Conservation (phyloP, 2,888 invertebrate genomes). For the Hetaerina titia region DNA sequence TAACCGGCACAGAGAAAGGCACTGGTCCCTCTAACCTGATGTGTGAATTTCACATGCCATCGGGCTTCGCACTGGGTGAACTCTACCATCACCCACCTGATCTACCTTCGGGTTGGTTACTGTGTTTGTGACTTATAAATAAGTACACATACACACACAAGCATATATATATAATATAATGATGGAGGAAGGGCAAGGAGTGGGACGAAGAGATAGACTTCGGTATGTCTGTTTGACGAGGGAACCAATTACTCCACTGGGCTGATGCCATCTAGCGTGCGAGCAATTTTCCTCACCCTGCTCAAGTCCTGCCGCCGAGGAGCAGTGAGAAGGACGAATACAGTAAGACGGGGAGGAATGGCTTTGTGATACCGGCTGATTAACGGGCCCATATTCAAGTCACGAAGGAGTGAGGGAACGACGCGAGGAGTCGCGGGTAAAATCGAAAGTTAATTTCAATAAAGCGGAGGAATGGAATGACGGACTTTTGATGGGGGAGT, state of each 20-base stretch:
- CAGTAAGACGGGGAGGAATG: not conserved
- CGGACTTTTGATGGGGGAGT: not conserved
- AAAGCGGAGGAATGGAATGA: not conserved
- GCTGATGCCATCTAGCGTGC: not conserved
- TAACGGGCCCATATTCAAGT: not conserved
- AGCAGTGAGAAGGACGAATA: not conserved
- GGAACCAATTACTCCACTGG: not conserved
- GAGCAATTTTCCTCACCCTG: not conserved
- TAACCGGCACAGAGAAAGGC: too few relatives aligned
- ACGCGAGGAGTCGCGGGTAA: not conserved
- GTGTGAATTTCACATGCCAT: too few relatives aligned
- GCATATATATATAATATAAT: too few relatives aligned
- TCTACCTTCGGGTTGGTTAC: too few relatives aligned
- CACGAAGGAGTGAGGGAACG: not conserved
- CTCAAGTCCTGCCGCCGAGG: not conserved
- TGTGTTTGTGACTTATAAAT: too few relatives aligned
- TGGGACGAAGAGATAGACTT: not conserved
- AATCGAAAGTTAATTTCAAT: constrained; percentile 35
- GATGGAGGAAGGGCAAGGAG: not conserved
- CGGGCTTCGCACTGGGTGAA: too few relatives aligned
- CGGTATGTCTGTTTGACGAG: not conserved
- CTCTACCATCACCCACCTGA: too few relatives aligned
- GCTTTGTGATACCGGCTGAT: not conserved
- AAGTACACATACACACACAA: too few relatives aligned
- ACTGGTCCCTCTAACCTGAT: too few relatives aligned